Evolutionary conservation across 2,888 invertebrate species (phyloP).

Genomic region (Euphydryas editha): DNA sequence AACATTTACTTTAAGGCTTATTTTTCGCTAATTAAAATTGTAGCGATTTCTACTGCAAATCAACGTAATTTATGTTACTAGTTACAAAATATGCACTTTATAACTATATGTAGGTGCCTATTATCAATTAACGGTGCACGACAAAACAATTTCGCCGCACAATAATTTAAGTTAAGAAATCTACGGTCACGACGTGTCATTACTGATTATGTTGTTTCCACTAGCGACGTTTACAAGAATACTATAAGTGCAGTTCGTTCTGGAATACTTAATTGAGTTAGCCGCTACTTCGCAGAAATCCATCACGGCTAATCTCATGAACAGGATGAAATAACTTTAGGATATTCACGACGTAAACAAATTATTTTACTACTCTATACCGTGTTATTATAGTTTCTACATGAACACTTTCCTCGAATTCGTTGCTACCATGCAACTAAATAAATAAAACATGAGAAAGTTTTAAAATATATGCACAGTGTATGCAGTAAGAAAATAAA

Average conservation of each 20-base stretch:
- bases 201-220: conserved; percentile 38
- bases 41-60: background rate
- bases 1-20: conserved; percentile 13
- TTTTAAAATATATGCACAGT: background rate
- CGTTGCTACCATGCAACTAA: conserved; percentile 5
- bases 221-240: conserved; percentile 39
- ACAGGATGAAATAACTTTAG: conserved; percentile 28
- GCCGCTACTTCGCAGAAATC: conserved; percentile 42
- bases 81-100: conserved; percentile 6
- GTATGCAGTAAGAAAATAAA: background rate
- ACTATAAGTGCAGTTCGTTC: conserved; percentile 39
- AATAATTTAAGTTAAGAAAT: conserved; percentile 41
- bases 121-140: conserved; percentile 42
- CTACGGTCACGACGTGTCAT: conserved; percentile 40
- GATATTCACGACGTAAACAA: conserved; percentile 20
- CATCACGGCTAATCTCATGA: conserved; percentile 34
- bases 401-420: conserved; percentile 23
- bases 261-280: conserved; percentile 40
- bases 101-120: conserved; percentile 30
- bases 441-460: conserved; percentile 11
- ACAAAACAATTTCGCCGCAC: conserved; percentile 38
- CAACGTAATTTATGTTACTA: background rate
- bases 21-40: background rate
- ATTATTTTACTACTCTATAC: conserved; percentile 24
- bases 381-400: conserved; percentile 20